phyloP scores from a whole-genome alignment of 2,113 vertebrate genomes.

The Silurus meridionalis region DNA sequence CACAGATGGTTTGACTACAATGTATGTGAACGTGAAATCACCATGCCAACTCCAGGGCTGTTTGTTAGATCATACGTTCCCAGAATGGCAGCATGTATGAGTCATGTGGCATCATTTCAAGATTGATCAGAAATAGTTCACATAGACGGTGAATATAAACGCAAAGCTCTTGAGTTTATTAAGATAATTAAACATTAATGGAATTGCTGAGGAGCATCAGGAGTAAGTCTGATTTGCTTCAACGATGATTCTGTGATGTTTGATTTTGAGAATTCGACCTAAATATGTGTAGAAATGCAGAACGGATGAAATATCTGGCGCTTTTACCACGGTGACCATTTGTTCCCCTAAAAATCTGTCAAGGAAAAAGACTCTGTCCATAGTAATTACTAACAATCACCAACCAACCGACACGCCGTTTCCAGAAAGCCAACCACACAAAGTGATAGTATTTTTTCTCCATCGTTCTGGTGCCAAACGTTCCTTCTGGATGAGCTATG shows the following conservation, averaged over 20 bases:
- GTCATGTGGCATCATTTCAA: not conserved
- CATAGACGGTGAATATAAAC: not conserved
- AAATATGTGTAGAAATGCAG: not conserved
- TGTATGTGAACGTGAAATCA: conserved; percentile 12
- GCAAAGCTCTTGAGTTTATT: not conserved
- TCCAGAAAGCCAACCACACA: conserved; percentile 16
- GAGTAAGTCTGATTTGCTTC: not conserved
- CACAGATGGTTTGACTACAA: not conserved
- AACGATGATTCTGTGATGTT: not conserved
- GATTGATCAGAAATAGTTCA: not conserved
- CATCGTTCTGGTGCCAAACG: conserved; percentile 34
- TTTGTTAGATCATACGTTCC: not conserved
- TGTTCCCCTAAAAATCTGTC: conserved; percentile 13
- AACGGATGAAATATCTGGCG: not conserved
- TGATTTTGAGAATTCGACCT: not conserved
- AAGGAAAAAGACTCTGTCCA: conserved; percentile 15
- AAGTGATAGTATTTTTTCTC: conserved; percentile 34
- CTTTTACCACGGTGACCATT: conserved; percentile 21
- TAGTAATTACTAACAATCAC: conserved; percentile 28
- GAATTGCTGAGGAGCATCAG: not conserved
- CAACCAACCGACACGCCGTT: conserved; percentile 15
- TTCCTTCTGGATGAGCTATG: conserved; percentile 27
- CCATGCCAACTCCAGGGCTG: not conserved
- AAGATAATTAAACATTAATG: not conserved
- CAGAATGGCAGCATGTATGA: conserved; percentile 1